phyloP scores from a whole-genome alignment of 2,113 vertebrate genomes.

The Arothron firmamentum region DNA sequence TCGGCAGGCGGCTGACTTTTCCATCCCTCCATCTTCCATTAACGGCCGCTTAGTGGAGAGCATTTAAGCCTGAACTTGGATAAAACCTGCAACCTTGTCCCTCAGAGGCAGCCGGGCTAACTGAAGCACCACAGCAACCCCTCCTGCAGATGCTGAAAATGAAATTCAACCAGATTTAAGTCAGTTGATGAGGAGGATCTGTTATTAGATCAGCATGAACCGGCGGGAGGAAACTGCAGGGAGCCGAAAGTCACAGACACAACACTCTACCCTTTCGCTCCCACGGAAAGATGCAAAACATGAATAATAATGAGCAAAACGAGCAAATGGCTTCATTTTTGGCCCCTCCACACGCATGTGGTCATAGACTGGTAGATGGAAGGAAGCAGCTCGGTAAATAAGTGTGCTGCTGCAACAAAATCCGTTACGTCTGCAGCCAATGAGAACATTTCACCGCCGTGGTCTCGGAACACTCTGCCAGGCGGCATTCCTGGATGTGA shows the following conservation, averaged over 20 bases:
- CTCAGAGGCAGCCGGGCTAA: too few relatives aligned
- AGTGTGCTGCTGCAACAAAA: slow-evolving; percentile 3
- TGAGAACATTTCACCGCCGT: background rate
- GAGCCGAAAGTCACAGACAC: background rate
- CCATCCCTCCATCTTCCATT: too few relatives aligned
- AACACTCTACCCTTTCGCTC: background rate
- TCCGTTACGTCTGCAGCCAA: slow-evolving; percentile 7
- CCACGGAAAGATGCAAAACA: slow-evolving; percentile 8
- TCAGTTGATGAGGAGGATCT: too few relatives aligned
- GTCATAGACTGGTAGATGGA: background rate
- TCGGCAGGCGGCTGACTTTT: too few relatives aligned
- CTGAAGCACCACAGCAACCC: too few relatives aligned
- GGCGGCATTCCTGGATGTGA: background rate
- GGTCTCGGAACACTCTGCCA: too few relatives aligned
- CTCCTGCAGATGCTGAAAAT: too few relatives aligned
- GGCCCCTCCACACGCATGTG: background rate
- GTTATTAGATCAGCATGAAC: slow-evolving; percentile 6
- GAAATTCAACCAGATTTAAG: too few relatives aligned
- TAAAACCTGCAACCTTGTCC: too few relatives aligned
- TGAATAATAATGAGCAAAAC: slow-evolving; percentile 1
- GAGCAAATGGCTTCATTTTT: background rate
- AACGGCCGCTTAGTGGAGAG: too few relatives aligned
- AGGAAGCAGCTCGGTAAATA: too few relatives aligned
- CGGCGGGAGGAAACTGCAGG: slow-evolving; percentile 17
- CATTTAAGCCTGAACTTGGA: too few relatives aligned